Conservation (phyloP, 64 coral and sea anemone genomes). For the Pocillopora verrucosa region DNA sequence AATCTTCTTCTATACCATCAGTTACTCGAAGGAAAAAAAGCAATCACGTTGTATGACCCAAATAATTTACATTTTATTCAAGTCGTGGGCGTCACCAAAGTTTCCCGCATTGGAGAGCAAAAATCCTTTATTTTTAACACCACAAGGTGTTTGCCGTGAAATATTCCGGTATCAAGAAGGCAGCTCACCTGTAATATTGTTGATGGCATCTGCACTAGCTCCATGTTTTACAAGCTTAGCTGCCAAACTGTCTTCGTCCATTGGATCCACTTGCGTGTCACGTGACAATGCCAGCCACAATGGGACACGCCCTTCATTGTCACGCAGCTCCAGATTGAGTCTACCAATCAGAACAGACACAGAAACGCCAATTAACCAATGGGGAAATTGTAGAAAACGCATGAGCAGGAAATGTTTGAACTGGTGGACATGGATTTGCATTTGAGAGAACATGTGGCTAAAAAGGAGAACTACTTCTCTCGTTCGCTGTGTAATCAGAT, state of each 20-base stretch:
- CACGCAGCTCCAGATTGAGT: slow-evolving; percentile 84
- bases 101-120: too few species aligned
- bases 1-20: too few species aligned
- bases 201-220: slow-evolving; percentile 76
- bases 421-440: too few species aligned
- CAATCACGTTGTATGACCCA: too few species aligned
- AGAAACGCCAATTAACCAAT: background rate
- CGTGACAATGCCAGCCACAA: slow-evolving; percentile 79
- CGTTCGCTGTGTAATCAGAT: background rate
- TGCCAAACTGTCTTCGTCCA: slow-evolving; percentile 88
- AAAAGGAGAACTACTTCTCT: background rate
- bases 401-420: too few species aligned
- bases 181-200: slow-evolving; percentile 67
- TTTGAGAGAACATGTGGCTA: background rate
- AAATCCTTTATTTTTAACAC: too few species aligned
- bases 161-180: background rate
- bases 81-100: too few species aligned
- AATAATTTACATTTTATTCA: too few species aligned
- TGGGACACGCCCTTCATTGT: slow-evolving; percentile 66
- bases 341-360: slow-evolving; percentile 28
- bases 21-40: too few species aligned
- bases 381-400: background rate
- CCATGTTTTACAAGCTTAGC: slow-evolving; percentile 86
- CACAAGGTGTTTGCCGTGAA: too few species aligned
- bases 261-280: slow-evolving; percentile 73